Conservation (phyloP, 2,797 vertebrate genomes). For the Benthosema pterotum region DNA sequence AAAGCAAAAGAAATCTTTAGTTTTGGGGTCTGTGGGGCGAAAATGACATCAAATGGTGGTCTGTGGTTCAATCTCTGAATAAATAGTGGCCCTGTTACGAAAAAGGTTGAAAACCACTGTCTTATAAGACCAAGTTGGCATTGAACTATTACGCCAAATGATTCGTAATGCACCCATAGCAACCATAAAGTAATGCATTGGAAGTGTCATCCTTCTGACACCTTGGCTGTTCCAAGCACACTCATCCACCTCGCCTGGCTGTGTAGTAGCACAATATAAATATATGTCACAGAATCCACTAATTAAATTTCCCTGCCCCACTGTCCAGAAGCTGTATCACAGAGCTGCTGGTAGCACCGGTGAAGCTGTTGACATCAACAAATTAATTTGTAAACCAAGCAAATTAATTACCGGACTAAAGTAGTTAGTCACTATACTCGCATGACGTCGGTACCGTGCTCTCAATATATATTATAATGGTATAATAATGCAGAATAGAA, state of each 20-base stretch:
- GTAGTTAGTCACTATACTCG: neutral
- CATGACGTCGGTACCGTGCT: neutral
- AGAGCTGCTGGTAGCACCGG: neutral
- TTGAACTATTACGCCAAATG: constrained; percentile 4
- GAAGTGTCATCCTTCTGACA: no score
- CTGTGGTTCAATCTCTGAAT: no score
- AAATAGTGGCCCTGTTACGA: no score
- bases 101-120: no score
- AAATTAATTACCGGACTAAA: no score
- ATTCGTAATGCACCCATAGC: constrained; percentile 34
- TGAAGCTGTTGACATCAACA: neutral
- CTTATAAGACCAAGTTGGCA: no score
- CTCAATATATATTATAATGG: neutral
- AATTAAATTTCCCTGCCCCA: neutral
- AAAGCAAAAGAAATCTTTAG: no score
- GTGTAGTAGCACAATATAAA: neutral
- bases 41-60: no score
- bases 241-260: no score
- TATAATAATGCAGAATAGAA: constrained; percentile 1
- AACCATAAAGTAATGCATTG: neutral
- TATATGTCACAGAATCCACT: neutral
- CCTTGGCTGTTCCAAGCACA: no score
- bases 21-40: no score
- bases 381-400: neutral
- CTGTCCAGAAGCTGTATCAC: constrained; percentile 10